phyloP scores from a whole-genome alignment of 2,113 vertebrate genomes.

The Nestor notabilis region DNA sequence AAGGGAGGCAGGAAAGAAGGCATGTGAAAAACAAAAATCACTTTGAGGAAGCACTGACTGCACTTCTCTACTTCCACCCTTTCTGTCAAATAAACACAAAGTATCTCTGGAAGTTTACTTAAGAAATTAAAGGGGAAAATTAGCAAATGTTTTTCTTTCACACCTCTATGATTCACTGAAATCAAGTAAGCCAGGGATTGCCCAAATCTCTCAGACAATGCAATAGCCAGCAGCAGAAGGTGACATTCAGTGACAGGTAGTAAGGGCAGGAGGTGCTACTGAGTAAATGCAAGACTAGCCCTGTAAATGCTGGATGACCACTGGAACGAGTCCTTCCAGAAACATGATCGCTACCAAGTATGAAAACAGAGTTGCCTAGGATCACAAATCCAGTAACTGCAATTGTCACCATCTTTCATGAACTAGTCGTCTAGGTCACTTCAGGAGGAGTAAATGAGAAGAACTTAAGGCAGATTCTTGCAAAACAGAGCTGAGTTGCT shows the following conservation, averaged over 20 bases:
- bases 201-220: background rate
- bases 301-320: background rate
- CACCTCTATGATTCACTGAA: background rate
- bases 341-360: background rate
- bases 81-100: background rate
- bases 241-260: background rate
- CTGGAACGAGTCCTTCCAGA: background rate
- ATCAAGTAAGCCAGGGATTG: background rate
- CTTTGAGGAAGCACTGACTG: background rate
- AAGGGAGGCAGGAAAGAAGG: background rate
- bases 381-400: background rate
- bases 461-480: background rate
- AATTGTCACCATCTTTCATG: background rate
- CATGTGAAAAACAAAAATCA: background rate
- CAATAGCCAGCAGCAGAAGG: background rate
- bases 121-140: background rate
- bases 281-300: background rate
- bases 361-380: background rate
- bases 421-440: background rate
- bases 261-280: background rate
- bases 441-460: background rate
- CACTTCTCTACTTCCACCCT: background rate
- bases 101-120: background rate
- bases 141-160: background rate
- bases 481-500: fast-evolving